phyloP scores from a whole-genome alignment of 1,140 invertebrate species.

The Zaprionus africanus region DNA sequence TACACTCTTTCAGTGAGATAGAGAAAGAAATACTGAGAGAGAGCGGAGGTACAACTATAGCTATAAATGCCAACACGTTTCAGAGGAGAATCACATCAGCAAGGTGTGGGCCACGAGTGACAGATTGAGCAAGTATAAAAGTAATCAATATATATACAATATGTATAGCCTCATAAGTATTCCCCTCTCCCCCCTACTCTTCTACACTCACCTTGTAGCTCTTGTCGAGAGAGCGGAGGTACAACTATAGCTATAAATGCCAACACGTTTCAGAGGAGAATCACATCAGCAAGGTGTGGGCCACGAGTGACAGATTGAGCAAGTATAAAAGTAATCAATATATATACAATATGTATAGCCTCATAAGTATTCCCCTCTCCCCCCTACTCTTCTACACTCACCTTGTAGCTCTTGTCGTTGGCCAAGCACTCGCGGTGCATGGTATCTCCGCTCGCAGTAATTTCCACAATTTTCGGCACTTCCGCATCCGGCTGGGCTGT shows the following conservation, averaged over 20 bases:
- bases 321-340: not conserved
- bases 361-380: too few relatives aligned
- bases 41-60: not conserved
- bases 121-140: not conserved
- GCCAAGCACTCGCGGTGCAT: slow-evolving; percentile 80
- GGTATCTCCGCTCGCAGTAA: slow-evolving; percentile 71
- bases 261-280: not conserved
- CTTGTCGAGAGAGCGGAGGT: slow-evolving; percentile 38
- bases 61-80: not conserved
- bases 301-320: not conserved
- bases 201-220: slow-evolving; percentile 78
- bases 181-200: too few relatives aligned
- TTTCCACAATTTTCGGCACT: slow-evolving; percentile 78
- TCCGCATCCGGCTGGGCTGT: slow-evolving; percentile 66
- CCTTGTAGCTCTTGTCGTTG: slow-evolving; percentile 80
- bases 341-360: not conserved
- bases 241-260: not conserved
- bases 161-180: not conserved
- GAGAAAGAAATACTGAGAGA: too few relatives aligned
- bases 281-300: not conserved
- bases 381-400: slow-evolving; percentile 31
- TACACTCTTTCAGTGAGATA: not conserved
- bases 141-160: not conserved
- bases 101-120: not conserved
- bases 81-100: not conserved